phyloP scores from a whole-genome alignment of 2,113 vertebrate genomes.

The Oxyura jamaicensis region DNA sequence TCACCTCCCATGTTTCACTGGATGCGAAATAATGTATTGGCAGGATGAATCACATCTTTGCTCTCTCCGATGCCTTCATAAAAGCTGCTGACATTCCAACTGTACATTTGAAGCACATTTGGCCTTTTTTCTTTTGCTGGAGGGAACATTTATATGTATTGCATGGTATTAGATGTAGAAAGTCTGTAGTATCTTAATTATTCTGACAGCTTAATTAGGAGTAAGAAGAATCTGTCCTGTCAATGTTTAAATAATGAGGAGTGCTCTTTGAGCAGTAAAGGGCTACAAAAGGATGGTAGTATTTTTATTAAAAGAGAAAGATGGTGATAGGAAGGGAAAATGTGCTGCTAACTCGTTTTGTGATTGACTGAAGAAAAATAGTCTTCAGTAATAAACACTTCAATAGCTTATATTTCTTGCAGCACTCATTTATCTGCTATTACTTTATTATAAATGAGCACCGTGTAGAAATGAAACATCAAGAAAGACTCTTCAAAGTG shows the following conservation, averaged over 20 bases:
- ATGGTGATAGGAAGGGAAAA: background rate
- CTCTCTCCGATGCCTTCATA: background rate
- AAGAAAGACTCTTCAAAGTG: background rate
- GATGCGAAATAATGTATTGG: background rate
- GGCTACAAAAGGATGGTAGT: background rate
- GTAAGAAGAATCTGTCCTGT: background rate
- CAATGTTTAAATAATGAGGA: background rate
- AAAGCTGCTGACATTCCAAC: background rate
- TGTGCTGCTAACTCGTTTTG: background rate
- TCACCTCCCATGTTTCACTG: background rate
- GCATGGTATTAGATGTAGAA: background rate
- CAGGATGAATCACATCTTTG: background rate
- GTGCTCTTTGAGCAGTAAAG: background rate
- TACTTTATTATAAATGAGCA: background rate
- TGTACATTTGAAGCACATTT: background rate
- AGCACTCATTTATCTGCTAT: background rate
- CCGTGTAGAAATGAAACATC: background rate
- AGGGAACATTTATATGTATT: background rate
- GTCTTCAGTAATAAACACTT: background rate
- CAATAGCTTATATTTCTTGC: background rate
- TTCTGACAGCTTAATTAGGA: background rate
- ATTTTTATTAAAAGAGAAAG: background rate
- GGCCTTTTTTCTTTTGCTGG: background rate
- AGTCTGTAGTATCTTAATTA: background rate
- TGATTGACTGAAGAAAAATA: background rate